A percentile compares a stretch with the other conserved stretches of the same genome.
phyloP scores from a whole-genome alignment of 1,140 invertebrate species.

The Cherax destructor region DNA sequence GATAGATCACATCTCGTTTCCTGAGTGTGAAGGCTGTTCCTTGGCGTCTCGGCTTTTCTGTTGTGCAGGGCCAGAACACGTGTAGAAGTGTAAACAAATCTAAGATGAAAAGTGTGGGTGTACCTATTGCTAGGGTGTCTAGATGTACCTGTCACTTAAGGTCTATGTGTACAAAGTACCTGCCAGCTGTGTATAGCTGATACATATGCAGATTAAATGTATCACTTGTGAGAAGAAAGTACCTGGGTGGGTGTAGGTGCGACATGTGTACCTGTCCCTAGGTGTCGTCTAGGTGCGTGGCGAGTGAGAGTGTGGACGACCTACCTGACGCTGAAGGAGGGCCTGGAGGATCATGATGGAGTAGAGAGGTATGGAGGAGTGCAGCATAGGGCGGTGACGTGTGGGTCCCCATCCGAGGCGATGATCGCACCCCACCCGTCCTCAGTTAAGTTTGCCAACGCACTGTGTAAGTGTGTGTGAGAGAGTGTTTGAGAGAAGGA shows the following conservation, averaged over 20 bases:
- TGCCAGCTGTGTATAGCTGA: too few species aligned
- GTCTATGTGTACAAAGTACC: too few species aligned
- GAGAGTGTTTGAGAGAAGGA: background rate
- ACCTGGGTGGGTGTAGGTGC: background rate
- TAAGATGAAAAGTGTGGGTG: too few species aligned
- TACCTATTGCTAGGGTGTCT: too few species aligned
- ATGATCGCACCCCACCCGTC: background rate
- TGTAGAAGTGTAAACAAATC: too few species aligned
- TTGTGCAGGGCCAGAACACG: too few species aligned
- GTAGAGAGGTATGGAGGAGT: background rate
- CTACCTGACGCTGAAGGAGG: slow-evolving; percentile 2
- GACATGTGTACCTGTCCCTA: background rate
- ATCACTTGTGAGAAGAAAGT: background rate
- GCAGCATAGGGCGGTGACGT: background rate
- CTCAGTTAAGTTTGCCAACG: background rate
- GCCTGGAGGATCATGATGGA: background rate
- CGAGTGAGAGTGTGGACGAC: background rate
- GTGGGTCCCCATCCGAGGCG: background rate
- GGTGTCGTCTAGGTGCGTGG: background rate
- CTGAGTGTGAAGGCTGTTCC: too few species aligned
- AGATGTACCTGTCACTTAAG: too few species aligned
- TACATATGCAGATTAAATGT: background rate
- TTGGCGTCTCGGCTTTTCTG: too few species aligned
- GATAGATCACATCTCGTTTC: too few species aligned
- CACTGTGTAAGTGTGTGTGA: background rate